Conservation (phyloP, 2,113 vertebrate genomes). For the Chionis minor region DNA sequence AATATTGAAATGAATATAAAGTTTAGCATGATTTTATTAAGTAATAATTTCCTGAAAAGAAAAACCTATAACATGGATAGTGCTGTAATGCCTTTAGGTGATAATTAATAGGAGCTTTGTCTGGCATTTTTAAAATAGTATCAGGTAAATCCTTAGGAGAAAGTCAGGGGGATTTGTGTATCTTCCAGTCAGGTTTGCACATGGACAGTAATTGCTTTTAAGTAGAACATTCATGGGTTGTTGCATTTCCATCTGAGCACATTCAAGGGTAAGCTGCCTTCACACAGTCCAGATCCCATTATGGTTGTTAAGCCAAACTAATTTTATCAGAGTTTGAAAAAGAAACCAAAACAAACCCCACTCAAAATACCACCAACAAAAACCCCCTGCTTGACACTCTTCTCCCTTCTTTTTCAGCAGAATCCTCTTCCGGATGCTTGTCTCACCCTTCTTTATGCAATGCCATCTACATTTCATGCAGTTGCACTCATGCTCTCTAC, state of each 20-base stretch:
- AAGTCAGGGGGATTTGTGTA: background rate
- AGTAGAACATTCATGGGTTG: background rate
- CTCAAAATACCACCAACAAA: background rate
- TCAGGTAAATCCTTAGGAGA: background rate
- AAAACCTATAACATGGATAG: background rate
- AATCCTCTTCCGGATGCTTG: background rate
- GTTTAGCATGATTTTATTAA: background rate
- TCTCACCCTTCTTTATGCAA: background rate
- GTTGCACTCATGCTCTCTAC: accelerated
- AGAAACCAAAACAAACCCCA: accelerated
- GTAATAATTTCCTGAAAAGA: background rate
- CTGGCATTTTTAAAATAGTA: background rate
- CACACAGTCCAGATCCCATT: background rate
- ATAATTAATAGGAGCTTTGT: background rate
- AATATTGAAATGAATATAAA: background rate
- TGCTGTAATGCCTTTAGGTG: background rate
- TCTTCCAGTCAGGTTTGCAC: background rate
- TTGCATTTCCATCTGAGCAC: background rate
- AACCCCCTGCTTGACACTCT: accelerated
- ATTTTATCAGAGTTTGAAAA: background rate
- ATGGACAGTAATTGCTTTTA: accelerated
- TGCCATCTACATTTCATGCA: background rate
- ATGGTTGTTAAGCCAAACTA: background rate
- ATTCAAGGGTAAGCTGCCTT: background rate
- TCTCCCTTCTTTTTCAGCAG: background rate